phyloP scores from a whole-genome alignment of 1,140 invertebrate species.

The Sipha flava region DNA sequence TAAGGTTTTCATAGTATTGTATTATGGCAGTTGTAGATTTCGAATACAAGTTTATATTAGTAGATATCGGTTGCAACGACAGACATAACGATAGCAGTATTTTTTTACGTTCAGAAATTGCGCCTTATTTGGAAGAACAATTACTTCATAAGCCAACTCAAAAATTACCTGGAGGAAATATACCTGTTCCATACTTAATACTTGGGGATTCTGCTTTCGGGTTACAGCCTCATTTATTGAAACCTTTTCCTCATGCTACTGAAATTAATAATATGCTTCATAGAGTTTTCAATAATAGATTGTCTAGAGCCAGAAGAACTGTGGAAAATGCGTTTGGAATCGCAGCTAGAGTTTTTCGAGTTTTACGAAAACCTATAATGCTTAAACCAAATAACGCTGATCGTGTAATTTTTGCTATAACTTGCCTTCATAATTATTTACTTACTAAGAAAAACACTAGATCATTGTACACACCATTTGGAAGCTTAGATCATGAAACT shows the following conservation, averaged over 20 bases:
- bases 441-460: neutral
- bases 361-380: neutral
- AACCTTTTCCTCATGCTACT: neutral
- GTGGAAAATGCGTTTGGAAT: conserved; percentile 3
- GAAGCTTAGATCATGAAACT: neutral
- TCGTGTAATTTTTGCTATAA: neutral
- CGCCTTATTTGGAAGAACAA: conserved; percentile 34
- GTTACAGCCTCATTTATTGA: neutral
- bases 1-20: conserved; percentile 46
- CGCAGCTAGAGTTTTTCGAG: neutral
- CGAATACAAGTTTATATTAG: conserved; percentile 40
- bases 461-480: neutral
- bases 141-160: conserved; percentile 14
- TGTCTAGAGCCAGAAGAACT: neutral
- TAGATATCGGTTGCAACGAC: conserved; percentile 41
- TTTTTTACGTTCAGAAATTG: conserved; percentile 36
- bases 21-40: conserved; percentile 43
- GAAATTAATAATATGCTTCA: neutral
- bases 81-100: conserved; percentile 42
- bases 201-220: neutral
- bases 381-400: neutral
- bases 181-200: conserved; percentile 21
- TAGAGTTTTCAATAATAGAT: neutral
- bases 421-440: neutral
- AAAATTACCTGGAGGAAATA: conserved; percentile 30